These are phyloP conservation scores for Drosophila auraria DNA, from an alignment of 1,140 invertebrate species.

Conservation along the genomic window DNA sequence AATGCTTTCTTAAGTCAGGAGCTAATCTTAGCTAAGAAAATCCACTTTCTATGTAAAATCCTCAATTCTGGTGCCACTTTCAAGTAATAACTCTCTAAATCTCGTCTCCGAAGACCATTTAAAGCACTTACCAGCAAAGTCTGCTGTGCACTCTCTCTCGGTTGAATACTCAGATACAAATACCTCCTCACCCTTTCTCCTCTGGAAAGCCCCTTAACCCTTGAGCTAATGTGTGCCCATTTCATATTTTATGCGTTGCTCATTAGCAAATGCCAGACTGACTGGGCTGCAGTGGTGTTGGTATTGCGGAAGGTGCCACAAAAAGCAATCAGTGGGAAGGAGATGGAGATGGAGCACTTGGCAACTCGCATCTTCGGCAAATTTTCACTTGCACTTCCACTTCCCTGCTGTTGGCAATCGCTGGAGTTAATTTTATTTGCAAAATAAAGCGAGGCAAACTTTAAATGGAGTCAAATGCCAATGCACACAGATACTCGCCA, in stretches of 20 bases:
- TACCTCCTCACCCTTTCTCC: not conserved
- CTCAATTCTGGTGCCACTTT: slow-evolving; percentile 5
- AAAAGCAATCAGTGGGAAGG: slow-evolving; percentile 27
- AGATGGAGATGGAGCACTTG: slow-evolving; percentile 40
- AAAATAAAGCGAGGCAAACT: slow-evolving; percentile 83
- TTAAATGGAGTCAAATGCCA: slow-evolving; percentile 83
- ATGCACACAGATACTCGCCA: slow-evolving; percentile 49
- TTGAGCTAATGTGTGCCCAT: slow-evolving; percentile 77
- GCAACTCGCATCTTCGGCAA: slow-evolving; percentile 61
- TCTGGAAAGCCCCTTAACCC: slow-evolving; percentile 26
- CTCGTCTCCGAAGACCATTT: slow-evolving; percentile 7
- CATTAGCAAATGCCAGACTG: slow-evolving; percentile 65
- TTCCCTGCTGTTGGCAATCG: slow-evolving; percentile 38
- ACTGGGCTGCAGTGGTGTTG: slow-evolving; percentile 1
- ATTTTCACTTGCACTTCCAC: slow-evolving; percentile 78
- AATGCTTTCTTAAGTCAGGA: not conserved
- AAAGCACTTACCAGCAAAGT: slow-evolving; percentile 6
- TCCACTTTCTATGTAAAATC: not conserved
- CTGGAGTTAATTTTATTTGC: slow-evolving; percentile 82
- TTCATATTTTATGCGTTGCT: slow-evolving; percentile 77
- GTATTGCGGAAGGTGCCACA: slow-evolving; percentile 22
- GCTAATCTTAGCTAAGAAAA: not conserved
- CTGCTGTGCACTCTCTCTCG: slow-evolving; percentile 5
- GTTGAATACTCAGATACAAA: slow-evolving; percentile 13
- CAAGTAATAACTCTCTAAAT: slow-evolving; percentile 8